Base-by-base conservation (phyloP, 2,888 invertebrate species). In the Hyppa rectilinea region DNA sequence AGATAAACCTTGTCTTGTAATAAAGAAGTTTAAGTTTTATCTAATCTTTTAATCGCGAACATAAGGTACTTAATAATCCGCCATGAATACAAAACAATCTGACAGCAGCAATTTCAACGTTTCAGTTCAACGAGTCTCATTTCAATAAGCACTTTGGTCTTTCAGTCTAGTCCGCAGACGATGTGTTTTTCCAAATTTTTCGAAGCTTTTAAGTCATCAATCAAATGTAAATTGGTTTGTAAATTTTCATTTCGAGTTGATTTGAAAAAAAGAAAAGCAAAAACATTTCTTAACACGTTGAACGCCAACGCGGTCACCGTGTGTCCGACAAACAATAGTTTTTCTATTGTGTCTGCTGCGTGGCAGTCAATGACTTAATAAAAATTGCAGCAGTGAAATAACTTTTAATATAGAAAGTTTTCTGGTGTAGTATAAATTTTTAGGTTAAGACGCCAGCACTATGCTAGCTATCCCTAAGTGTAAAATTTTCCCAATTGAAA, bases 121-220 rank as follows among this genome's bases (percentile, higher is more conserved):
- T 74, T 64, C 74, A 84, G 81, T 82, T 80, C 78, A 77, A 55
- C 71, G 74, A 58, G 45, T 75, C 64, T 69, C 60, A 60, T 71
- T 75, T 62, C 71, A 76, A 73, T 81, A 72, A 66, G 50, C 47
- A 53, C 45, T 56, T 26, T 64, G 45, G 56, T 65, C 12, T 71
- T 71, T 60, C 23, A 58, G 50, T 40, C 38, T 56, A n/a, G 55
- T 31, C 43, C 12, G 34, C 50, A 52, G 56, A 75, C 45, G 0
- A 10, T 12, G 20, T 63, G 26, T 43, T 34, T 49, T 29, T 60
- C 40, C 5, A 26, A 14, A 26, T 38, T 50, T 56, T 47, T 55
- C 4, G 23, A 34, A 36, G n/a, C 26, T 45, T 67, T 75, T 56
- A 56, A 23, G 7, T n/a, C 38, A 50, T 70, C 74, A 56, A 70